phyloP scores from a whole-genome alignment of 2,888 invertebrate genomes.

The Parascotia fuliginaria region DNA sequence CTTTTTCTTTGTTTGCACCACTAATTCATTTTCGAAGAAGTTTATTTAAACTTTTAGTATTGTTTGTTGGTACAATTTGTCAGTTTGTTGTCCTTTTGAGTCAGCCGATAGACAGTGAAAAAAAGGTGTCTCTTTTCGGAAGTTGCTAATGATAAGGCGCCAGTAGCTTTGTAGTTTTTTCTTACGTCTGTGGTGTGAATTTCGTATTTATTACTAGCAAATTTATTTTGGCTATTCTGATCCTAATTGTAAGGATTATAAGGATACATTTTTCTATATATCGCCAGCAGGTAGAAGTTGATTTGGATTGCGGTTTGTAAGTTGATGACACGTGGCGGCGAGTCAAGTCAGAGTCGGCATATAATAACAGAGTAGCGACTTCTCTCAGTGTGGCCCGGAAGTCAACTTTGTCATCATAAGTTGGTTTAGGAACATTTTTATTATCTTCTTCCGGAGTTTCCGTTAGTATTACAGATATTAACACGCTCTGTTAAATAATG shows the following conservation, averaged over 20 bases:
- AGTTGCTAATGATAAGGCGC: slow-evolving; percentile 83
- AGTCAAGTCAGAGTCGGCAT: slow-evolving; percentile 52
- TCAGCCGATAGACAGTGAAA: slow-evolving; percentile 69
- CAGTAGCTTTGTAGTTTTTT: slow-evolving; percentile 73
- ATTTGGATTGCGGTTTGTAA: slow-evolving; percentile 57
- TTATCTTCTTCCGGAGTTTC: slow-evolving; percentile 61
- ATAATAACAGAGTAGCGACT: slow-evolving; percentile 61
- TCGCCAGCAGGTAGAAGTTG: slow-evolving; percentile 36
- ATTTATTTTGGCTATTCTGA: slow-evolving; percentile 23
- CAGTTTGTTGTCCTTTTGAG: slow-evolving; percentile 79
- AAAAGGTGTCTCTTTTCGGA: slow-evolving; percentile 76
- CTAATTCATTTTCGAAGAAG: slow-evolving; percentile 55
- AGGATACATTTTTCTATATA: slow-evolving; percentile 14
- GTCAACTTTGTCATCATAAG: slow-evolving; percentile 70
- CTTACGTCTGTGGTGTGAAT: slow-evolving; percentile 62
- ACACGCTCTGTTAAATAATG: slow-evolving; percentile 46
- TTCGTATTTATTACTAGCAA: slow-evolving; percentile 21
- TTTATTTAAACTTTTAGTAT: slow-evolving; percentile 58
- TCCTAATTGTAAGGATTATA: slow-evolving; percentile 38
- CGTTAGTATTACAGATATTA: slow-evolving; percentile 51
- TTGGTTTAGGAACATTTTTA: slow-evolving; percentile 64
- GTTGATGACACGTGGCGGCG: slow-evolving; percentile 66
- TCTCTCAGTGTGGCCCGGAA: slow-evolving; percentile 79
- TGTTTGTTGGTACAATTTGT: slow-evolving; percentile 81
- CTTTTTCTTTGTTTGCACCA: slow-evolving; percentile 55